phyloP scores from a whole-genome alignment of 2,888 invertebrate species.

The Zygothrica quintamaculata region DNA sequence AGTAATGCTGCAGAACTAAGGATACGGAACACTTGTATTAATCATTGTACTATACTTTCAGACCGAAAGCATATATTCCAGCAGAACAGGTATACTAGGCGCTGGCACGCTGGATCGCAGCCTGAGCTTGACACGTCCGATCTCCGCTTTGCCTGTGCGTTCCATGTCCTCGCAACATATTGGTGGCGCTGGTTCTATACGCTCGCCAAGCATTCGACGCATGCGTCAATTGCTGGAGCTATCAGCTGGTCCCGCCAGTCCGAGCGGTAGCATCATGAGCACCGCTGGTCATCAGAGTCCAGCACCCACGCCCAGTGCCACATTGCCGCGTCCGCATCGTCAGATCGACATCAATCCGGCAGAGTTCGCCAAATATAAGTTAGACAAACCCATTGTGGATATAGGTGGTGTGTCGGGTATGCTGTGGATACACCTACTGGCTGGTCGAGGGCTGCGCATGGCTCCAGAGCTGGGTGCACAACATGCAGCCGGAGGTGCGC shows the following conservation, averaged over 20 bases:
- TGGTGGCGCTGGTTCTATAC: constrained; percentile 85
- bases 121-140: constrained; percentile 86
- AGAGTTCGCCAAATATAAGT: constrained; percentile 96
- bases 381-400: constrained; percentile 89
- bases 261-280: constrained; percentile 85
- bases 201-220: constrained; percentile 91
- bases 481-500: constrained; percentile 83
- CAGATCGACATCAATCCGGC: constrained; percentile 95
- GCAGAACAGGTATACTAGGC: constrained; percentile 88
- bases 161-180: constrained; percentile 91
- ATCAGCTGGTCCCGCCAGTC: constrained; percentile 86
- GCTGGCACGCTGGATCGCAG: constrained; percentile 88
- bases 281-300: constrained; percentile 88
- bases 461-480: constrained; percentile 86
- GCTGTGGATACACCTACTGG: constrained; percentile 94
- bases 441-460: constrained; percentile 93
- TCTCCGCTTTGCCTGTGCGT: constrained; percentile 89
- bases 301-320: constrained; percentile 91
- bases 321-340: constrained; percentile 89
- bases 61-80: constrained; percentile 86
- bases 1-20: constrained; percentile 78
- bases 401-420: constrained; percentile 91
- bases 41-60: constrained; percentile 49
- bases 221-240: constrained; percentile 93
- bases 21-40: background rate